These are phyloP conservation scores for Aegithalos caudatus DNA, from an alignment of 2,113 vertebrate genomes.

Conservation along the genomic window DNA sequence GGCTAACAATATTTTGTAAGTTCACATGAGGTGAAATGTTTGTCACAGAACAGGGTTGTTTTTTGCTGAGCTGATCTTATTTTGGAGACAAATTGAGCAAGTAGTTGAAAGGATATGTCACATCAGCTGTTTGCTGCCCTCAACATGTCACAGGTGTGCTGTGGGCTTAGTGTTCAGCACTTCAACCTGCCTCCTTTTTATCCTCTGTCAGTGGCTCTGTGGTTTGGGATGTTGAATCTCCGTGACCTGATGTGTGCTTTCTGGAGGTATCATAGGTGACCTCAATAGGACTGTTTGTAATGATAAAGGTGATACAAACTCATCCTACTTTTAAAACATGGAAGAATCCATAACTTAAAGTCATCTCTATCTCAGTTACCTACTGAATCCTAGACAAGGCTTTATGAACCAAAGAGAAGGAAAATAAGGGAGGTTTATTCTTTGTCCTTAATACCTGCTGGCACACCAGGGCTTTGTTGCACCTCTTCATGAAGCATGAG, in stretches of 20 bases:
- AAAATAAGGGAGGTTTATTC: background rate
- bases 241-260: background rate
- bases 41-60: background rate
- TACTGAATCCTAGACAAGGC: background rate
- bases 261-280: background rate
- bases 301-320: background rate
- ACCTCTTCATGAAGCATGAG: background rate
- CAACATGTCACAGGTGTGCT: background rate
- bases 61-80: constrained; percentile 28
- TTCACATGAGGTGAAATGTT: background rate
- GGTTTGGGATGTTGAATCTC: background rate
- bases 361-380: background rate
- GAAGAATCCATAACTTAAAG: background rate
- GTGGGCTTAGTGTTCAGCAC: background rate
- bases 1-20: constrained; percentile 12
- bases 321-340: background rate
- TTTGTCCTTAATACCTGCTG: background rate
- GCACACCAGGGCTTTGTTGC: background rate
- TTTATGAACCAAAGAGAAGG: background rate
- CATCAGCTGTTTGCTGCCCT: background rate
- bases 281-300: background rate
- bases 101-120: background rate
- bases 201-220: background rate
- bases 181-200: background rate
- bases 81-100: constrained; percentile 18